phyloP scores from a whole-genome alignment of 2,888 invertebrate species.

The Dasysyrphus albostriatus region DNA sequence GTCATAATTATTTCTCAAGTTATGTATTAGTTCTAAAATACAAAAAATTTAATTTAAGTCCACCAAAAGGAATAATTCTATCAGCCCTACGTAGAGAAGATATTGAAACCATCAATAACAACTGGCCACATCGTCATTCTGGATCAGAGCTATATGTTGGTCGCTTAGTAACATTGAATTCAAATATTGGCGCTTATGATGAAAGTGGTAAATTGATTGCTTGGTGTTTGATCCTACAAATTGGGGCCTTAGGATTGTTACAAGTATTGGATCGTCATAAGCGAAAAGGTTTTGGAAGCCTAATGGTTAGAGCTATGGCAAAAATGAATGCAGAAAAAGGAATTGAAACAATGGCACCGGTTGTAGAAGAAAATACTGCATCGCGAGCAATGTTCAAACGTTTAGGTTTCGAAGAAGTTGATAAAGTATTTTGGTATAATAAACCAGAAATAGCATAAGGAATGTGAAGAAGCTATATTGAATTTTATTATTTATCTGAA shows the following conservation, averaged over 20 bases:
- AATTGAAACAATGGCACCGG: slow-evolving; percentile 73
- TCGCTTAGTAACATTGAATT: slow-evolving; percentile 69
- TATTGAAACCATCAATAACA: slow-evolving; percentile 65
- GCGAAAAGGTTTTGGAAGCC: slow-evolving; percentile 71
- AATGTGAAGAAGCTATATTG: neutral
- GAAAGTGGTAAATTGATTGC: slow-evolving; percentile 71
- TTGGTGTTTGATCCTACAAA: slow-evolving; percentile 72
- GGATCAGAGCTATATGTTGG: slow-evolving; percentile 73
- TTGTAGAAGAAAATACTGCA: slow-evolving; percentile 68
- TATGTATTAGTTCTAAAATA: neutral
- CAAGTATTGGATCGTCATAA: slow-evolving; percentile 70
- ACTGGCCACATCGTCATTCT: slow-evolving; percentile 76
- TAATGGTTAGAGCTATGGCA: slow-evolving; percentile 72
- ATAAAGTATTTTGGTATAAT: slow-evolving; percentile 33
- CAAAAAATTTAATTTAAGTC: slow-evolving; percentile 31
- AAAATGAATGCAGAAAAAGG: slow-evolving; percentile 68
- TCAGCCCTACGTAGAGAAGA: slow-evolving; percentile 63
- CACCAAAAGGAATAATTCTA: slow-evolving; percentile 71
- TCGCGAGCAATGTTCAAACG: slow-evolving; percentile 75
- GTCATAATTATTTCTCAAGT: neutral
- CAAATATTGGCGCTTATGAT: slow-evolving; percentile 75
- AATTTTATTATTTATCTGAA: too few relatives aligned
- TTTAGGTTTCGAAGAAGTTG: slow-evolving; percentile 72
- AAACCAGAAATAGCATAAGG: slow-evolving; percentile 29
- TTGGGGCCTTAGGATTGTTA: slow-evolving; percentile 74